Base-by-base conservation (phyloP, 2,113 vertebrate genomes). In the Lamprotornis superbus region DNA sequence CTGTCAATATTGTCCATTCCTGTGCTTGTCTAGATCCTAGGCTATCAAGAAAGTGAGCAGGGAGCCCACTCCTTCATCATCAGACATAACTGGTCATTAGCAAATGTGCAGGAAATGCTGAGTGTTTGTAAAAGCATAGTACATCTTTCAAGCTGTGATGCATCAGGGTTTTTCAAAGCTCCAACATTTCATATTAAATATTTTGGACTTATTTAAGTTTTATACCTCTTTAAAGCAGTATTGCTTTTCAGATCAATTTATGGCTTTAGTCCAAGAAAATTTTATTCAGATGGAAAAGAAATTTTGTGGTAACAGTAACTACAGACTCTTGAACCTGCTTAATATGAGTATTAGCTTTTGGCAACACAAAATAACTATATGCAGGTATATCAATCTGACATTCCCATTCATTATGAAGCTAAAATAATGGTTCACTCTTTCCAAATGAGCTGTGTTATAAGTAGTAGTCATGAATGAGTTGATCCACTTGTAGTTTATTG, bases 61-160 rank as follows among this genome's bases (percentile, higher is more conserved):
- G 6, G 24, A 63, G 21, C 3, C 5, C 9, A 1, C 0, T 27
- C 14, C 9, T 13, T 47, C 24, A 53, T 46, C 11, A 18, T 16
- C 30, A 53, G 18, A 18, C 11, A 30, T 20, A 42, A 46, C 0
- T 40, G 9, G 1, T 39, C 47, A 40, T 50, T 47, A 64, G 23
- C 23, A 83, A 78, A 83, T 4, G 10, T 31, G 2, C 10, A 57
- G 39, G 57, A 74, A 90, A 87, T 5, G 2, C 5, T 49, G 15
- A 73, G 7, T 46, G 11, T 46, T 80, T 69, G 11, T 44, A 6
- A 61, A 82, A 88, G 15, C 11, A 30, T 2, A 75, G 9, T 14
- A 6, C 14, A 31, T n/a, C 14, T 55, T 55, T 69, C 46, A 73
- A 47, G 4, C 6, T 69, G n/a, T 65, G 37, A 67, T 37, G 7